Percentiles rank a stretch among this genome's conserved stretches.
Conservation (phyloP, 2,888 invertebrate genomes). For the Mythimna lalbum region DNA sequence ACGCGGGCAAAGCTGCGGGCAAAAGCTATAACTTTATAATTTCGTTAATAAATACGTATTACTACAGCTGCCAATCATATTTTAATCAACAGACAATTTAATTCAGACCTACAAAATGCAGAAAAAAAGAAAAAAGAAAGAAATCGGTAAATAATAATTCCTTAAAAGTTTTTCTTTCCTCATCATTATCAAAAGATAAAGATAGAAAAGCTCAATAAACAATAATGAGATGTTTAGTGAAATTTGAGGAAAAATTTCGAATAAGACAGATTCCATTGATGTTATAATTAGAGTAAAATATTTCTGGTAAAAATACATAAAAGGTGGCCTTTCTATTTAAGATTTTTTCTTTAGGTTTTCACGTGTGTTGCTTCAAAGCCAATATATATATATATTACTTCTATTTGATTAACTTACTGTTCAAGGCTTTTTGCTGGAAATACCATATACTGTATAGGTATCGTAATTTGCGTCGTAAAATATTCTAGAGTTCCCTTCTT, state of each 20-base stretch:
- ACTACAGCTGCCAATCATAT: no score
- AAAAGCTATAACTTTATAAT: no score
- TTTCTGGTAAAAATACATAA: background rate
- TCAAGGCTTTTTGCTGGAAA: background rate
- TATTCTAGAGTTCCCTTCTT: no score
- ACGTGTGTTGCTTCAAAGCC: background rate
- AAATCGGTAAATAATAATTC: background rate
- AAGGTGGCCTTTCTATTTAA: no score
- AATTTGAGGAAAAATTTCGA: conserved; percentile 16
- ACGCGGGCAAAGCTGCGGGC: no score
- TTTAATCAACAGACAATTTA: no score
- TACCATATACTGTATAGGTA: no score
- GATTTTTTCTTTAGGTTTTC: background rate
- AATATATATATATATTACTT: background rate
- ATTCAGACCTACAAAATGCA: no score
- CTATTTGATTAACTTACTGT: background rate
- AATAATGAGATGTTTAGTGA: background rate
- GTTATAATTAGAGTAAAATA: background rate
- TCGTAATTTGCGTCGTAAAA: no score
- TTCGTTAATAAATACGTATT: no score
- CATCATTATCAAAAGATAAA: background rate
- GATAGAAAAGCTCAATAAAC: background rate
- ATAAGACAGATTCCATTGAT: conserved; percentile 15
- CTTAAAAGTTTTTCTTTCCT: background rate
- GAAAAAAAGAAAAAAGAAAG: no score